Evolutionary conservation across 1,140 invertebrate genomes (phyloP).

Genomic region (Cotesia glomerata): DNA sequence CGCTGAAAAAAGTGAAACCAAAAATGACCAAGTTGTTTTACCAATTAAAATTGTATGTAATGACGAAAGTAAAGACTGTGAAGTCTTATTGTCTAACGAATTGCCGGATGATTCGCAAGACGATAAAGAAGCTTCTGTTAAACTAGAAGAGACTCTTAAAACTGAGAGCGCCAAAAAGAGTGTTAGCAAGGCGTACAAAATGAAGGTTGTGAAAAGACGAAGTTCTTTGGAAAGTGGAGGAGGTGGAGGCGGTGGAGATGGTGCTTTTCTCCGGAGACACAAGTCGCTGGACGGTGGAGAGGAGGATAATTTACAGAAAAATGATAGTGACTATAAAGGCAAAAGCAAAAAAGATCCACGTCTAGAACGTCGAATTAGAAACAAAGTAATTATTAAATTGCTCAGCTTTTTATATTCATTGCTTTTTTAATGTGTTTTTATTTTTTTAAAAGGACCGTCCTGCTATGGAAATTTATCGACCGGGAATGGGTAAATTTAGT

Average conservation of each 20-base stretch:
- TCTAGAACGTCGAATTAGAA: constrained; percentile 70
- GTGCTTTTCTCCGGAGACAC: constrained; percentile 62
- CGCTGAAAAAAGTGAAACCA: background rate
- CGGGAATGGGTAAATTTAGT: constrained; percentile 76
- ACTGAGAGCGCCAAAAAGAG: constrained; percentile 27
- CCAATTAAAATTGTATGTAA: too few species aligned
- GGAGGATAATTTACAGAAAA: constrained; percentile 64
- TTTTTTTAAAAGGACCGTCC: constrained; percentile 68
- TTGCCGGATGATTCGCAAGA: too few species aligned
- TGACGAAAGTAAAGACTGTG: too few species aligned
- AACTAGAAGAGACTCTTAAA: background rate
- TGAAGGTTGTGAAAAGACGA: constrained; percentile 59
- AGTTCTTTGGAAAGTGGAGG: constrained; percentile 67
- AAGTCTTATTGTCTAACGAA: too few species aligned
- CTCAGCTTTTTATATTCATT: constrained; percentile 6
- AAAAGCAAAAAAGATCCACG: constrained; percentile 67
- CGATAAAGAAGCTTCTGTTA: too few species aligned
- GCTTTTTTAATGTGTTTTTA: constrained; percentile 30
- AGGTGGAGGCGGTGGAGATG: constrained; percentile 54
- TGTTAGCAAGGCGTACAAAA: constrained; percentile 27
- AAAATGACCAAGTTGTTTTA: constrained; percentile 14
- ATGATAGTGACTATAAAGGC: constrained; percentile 58
- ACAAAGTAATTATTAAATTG: constrained; percentile 64
- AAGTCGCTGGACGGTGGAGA: constrained; percentile 69
- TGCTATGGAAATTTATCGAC: constrained; percentile 74